These are phyloP conservation scores for Muscidifurax raptorellus DNA, from an alignment of 1,140 invertebrate species.

Conservation along the genomic window DNA sequence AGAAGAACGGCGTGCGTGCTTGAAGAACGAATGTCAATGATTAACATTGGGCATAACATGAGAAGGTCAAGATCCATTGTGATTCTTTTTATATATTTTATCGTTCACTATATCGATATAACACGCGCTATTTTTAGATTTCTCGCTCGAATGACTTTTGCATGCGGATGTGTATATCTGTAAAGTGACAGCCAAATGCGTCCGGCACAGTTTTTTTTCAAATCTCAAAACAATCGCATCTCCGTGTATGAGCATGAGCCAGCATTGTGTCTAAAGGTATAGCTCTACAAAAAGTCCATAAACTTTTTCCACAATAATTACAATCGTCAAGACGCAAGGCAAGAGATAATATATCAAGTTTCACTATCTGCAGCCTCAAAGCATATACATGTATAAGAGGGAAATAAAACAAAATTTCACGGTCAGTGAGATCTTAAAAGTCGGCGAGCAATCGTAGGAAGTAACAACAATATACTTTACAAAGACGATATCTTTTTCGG, in stretches of 20 bases:
- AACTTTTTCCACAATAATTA: background rate
- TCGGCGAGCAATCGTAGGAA: background rate
- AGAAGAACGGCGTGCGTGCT: background rate
- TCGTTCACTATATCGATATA: conserved; percentile 10
- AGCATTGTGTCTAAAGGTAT: too few relatives aligned
- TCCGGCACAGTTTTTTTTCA: background rate
- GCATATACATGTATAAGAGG: background rate
- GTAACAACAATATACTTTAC: background rate
- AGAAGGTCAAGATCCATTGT: conserved; percentile 40
- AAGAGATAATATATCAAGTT: background rate
- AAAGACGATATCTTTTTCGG: conserved; percentile 25
- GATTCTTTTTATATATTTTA: conserved; percentile 24
- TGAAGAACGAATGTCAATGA: conserved; percentile 42
- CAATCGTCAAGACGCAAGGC: background rate
- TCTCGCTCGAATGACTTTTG: background rate
- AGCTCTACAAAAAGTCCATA: background rate
- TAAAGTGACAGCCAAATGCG: background rate
- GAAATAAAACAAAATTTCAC: conserved; percentile 21
- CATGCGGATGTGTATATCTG: background rate
- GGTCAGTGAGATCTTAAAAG: background rate
- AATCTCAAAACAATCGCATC: background rate
- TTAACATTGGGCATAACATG: conserved; percentile 30
- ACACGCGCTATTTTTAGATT: conserved; percentile 10
- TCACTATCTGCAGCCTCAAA: background rate
- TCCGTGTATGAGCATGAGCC: too few relatives aligned